Evolutionary conservation across 1,140 invertebrate genomes (phyloP).

Genomic region (Colletes gigas): DNA sequence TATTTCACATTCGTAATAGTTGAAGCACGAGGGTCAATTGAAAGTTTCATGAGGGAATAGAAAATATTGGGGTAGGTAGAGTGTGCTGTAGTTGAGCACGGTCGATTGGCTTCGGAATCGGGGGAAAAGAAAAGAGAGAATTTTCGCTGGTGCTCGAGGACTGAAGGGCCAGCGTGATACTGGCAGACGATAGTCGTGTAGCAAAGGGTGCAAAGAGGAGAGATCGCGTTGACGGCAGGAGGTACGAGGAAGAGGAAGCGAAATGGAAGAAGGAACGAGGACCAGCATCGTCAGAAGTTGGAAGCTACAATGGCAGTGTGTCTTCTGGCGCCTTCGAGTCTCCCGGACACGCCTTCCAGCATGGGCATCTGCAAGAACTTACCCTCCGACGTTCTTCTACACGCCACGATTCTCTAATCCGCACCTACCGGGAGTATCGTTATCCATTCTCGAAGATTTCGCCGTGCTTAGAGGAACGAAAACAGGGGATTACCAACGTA

Average conservation of each 20-base stretch:
- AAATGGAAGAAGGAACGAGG: conserved; percentile 41
- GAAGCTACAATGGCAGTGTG: conserved; percentile 71
- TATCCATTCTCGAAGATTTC: conserved; percentile 39
- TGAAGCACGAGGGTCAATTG: not conserved
- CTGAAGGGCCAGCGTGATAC: conserved; percentile 39
- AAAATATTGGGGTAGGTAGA: conserved; percentile 2
- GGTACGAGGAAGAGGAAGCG: conserved; percentile 28
- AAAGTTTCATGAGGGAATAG: conserved; percentile 18
- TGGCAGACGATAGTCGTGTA: conserved; percentile 51
- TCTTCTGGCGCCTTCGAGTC: conserved; percentile 74
- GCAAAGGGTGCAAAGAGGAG: conserved; percentile 16
- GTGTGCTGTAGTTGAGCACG: not conserved
- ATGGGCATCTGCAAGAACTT: conserved; percentile 62
- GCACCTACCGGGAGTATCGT: conserved; percentile 46
- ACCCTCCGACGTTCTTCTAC: conserved; percentile 54
- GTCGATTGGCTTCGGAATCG: conserved; percentile 41
- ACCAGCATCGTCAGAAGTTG: conserved; percentile 56
- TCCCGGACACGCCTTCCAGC: conserved; percentile 68
- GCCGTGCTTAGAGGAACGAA: conserved; percentile 10
- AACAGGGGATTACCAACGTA: conserved; percentile 34
- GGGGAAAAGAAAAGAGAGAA: conserved; percentile 26
- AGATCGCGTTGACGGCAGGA: conserved; percentile 35
- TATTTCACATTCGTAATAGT: too few relatives aligned
- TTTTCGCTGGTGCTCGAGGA: conserved; percentile 15
- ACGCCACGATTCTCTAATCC: conserved; percentile 68